Conservation (phyloP, 2,888 invertebrate species). For the Aphidius colemani region DNA sequence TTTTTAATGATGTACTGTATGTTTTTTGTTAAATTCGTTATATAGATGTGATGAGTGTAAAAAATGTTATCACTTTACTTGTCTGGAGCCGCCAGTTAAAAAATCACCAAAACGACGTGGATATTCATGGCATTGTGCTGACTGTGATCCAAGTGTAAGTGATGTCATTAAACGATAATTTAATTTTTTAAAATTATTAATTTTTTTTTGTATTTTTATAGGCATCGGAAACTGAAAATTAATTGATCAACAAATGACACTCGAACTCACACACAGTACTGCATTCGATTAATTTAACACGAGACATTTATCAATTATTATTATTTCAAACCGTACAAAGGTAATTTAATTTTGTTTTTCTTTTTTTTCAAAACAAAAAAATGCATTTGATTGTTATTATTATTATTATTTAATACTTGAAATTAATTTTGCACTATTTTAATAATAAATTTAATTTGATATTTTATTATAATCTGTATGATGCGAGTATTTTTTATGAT, state of each 20-base stretch:
- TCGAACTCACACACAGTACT: too few species aligned
- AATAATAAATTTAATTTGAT: too few species aligned
- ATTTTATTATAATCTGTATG: too few species aligned
- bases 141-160: slow-evolving; percentile 89
- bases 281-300: neutral
- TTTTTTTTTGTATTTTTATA: slow-evolving; percentile 45
- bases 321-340: too few species aligned
- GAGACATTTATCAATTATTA: too few species aligned
- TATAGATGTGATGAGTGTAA: slow-evolving; percentile 88
- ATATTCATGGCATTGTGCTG: slow-evolving; percentile 95
- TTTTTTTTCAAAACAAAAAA: too few species aligned
- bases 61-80: slow-evolving; percentile 89
- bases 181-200: slow-evolving; percentile 16
- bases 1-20: neutral
- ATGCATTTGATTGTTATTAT: too few species aligned
- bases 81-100: slow-evolving; percentile 91
- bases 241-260: too few species aligned
- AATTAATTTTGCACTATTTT: too few species aligned
- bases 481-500: too few species aligned
- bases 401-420: too few species aligned
- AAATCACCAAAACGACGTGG: slow-evolving; percentile 93
- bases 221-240: slow-evolving; percentile 58
- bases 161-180: slow-evolving; percentile 25
- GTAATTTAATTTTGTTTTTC: too few species aligned
- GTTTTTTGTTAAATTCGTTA: slow-evolving; percentile 13